Percentiles rank a stretch among this genome's conserved stretches.
These are phyloP conservation scores for Dreissena rostriformis DNA, from an alignment of 1,140 invertebrate genomes.

Conservation along the genomic window DNA sequence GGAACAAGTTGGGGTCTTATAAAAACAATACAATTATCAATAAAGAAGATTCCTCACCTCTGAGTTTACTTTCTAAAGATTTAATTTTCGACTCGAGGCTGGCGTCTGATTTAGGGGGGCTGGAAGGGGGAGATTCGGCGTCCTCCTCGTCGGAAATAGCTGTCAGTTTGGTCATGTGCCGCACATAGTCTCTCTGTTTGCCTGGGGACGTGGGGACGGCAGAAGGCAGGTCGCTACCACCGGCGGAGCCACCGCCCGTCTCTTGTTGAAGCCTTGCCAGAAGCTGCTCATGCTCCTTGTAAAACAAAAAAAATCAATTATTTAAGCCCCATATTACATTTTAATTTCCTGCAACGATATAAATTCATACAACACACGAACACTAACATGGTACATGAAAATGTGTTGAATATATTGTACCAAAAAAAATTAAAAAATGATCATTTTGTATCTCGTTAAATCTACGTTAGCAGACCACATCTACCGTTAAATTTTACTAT, in stretches of 20 bases:
- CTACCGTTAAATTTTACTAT: too few relatives aligned
- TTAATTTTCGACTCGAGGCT: constrained; percentile 49
- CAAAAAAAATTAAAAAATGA: too few relatives aligned
- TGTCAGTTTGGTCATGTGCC: constrained; percentile 58
- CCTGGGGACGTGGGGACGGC: background rate
- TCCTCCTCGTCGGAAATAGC: constrained; percentile 63
- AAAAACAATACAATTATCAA: too few relatives aligned
- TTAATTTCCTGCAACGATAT: too few relatives aligned
- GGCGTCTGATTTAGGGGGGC: constrained; percentile 1
- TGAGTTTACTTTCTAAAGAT: constrained; percentile 47
- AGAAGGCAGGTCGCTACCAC: constrained; percentile 11
- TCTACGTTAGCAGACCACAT: too few relatives aligned
- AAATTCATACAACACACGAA: too few relatives aligned
- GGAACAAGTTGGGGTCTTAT: too few relatives aligned
- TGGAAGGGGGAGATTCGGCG: background rate
- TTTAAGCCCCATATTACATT: too few relatives aligned
- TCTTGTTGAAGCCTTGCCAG: constrained; percentile 42
- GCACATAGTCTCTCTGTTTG: constrained; percentile 61
- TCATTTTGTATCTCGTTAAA: too few relatives aligned
- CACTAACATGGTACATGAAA: too few relatives aligned
- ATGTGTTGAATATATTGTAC: too few relatives aligned
- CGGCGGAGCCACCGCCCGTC: background rate
- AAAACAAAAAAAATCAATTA: too few relatives aligned
- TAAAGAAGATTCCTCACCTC: background rate
- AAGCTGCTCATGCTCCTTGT: constrained; percentile 35